phyloP scores from a whole-genome alignment of 2,888 invertebrate genomes.

The Nematopogon swammerdamellus region DNA sequence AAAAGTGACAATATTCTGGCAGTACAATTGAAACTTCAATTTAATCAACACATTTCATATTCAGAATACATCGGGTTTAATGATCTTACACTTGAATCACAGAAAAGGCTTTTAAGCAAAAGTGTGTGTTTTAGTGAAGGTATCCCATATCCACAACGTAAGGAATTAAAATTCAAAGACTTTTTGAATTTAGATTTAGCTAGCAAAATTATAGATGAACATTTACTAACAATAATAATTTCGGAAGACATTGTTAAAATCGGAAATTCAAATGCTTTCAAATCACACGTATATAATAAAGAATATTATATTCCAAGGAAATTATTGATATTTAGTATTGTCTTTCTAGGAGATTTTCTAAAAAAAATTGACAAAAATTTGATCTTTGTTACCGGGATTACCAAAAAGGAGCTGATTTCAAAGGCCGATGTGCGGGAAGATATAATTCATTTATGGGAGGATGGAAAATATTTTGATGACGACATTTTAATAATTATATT shows the following conservation, averaged over 20 bases:
- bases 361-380: background rate
- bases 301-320: too few species aligned
- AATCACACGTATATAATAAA: background rate
- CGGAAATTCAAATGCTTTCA: background rate
- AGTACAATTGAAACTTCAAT: background rate
- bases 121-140: background rate
- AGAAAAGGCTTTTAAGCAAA: background rate
- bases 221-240: background rate
- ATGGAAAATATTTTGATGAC: too few species aligned
- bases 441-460: too few species aligned
- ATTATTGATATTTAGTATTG: too few species aligned
- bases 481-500: too few species aligned
- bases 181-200: background rate
- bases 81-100: background rate
- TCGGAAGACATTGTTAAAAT: background rate
- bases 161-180: background rate
- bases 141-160: background rate
- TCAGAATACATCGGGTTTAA: background rate
- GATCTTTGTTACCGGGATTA: too few species aligned
- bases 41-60: background rate
- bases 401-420: too few species aligned
- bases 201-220: background rate
- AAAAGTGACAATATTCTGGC: background rate
- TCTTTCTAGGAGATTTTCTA: too few species aligned
- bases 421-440: too few species aligned